A percentile compares a stretch with the other conserved stretches of the same genome.
Evolutionary conservation across 2,888 invertebrate species (phyloP).

Genomic region (Eumacrocentrus americanus): DNA sequence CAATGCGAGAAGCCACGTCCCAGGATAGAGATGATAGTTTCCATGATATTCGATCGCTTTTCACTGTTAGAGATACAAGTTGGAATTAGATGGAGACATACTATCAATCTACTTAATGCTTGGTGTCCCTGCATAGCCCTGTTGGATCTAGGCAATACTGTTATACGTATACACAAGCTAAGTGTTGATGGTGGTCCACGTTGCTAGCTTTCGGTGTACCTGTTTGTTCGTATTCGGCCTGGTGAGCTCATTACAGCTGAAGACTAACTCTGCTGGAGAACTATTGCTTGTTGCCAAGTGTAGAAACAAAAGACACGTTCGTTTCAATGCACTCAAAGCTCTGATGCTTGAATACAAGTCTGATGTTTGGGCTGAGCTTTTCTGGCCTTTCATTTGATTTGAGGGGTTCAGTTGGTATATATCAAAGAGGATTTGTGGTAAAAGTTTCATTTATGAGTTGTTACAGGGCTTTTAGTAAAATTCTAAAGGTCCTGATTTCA

Average conservation of each 20-base stretch:
- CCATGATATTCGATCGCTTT: too few relatives aligned
- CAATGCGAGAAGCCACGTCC: too few relatives aligned
- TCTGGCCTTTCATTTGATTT: background rate
- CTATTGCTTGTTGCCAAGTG: background rate
- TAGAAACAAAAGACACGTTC: conserved; percentile 7
- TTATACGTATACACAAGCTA: too few relatives aligned
- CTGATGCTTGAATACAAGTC: conserved; percentile 1
- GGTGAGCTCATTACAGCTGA: conserved; percentile 15
- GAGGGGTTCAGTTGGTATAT: background rate
- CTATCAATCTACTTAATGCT: too few relatives aligned
- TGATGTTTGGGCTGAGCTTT: background rate
- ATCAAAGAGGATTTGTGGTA: background rate
- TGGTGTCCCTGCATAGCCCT: too few relatives aligned
- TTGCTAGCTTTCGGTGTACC: conserved; percentile 23
- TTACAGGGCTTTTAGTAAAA: background rate
- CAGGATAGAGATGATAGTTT: too few relatives aligned
- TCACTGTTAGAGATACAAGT: too few relatives aligned
- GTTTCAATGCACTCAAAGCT: conserved; percentile 1
- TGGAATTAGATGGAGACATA: too few relatives aligned
- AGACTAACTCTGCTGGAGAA: conserved; percentile 11
- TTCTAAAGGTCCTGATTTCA: background rate
- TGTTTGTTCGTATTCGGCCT: conserved; percentile 21
- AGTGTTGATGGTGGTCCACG: conserved; percentile 16
- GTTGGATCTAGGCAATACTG: too few relatives aligned
- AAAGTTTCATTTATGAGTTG: background rate